Conservation (phyloP, 1,140 invertebrate genomes). For the Cataglyphis hispanica region DNA sequence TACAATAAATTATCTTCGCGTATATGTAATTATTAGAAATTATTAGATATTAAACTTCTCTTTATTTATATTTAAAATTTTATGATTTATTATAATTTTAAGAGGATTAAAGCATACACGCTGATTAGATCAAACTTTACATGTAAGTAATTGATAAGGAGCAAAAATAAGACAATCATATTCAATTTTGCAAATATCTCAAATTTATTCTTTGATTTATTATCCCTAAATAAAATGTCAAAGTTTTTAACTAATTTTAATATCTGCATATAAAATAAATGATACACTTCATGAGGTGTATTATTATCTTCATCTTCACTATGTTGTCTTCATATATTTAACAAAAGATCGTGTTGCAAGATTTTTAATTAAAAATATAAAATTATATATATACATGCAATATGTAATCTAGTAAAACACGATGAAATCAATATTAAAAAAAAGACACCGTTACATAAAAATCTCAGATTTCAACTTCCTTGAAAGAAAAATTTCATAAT, state of each 20-base stretch:
- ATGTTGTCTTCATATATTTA: background rate
- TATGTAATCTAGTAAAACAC: conserved; percentile 2
- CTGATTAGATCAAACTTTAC: background rate
- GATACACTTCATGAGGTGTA: too few species aligned
- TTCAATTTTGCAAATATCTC: background rate
- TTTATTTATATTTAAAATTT: background rate
- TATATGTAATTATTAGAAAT: background rate
- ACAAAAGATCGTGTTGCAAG: background rate
- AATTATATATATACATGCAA: background rate
- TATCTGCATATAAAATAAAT: background rate
- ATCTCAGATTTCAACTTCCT: too few species aligned
- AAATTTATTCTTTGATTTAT: background rate
- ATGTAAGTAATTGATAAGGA: background rate
- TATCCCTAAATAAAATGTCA: too few species aligned
- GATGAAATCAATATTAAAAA: background rate
- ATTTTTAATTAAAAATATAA: conserved; percentile 27
- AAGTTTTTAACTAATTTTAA: background rate
- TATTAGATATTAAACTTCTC: background rate
- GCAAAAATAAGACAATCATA: background rate
- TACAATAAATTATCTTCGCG: background rate
- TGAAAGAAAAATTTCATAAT: conserved; percentile 1
- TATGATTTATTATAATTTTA: background rate
- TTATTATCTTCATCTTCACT: too few species aligned
- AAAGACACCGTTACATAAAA: too few species aligned
- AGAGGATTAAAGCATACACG: background rate